Evolutionary conservation across 2,888 invertebrate species (phyloP), one percentile per base, ranked within the genome.

Genomic region (Drosophila affinis): DNA sequence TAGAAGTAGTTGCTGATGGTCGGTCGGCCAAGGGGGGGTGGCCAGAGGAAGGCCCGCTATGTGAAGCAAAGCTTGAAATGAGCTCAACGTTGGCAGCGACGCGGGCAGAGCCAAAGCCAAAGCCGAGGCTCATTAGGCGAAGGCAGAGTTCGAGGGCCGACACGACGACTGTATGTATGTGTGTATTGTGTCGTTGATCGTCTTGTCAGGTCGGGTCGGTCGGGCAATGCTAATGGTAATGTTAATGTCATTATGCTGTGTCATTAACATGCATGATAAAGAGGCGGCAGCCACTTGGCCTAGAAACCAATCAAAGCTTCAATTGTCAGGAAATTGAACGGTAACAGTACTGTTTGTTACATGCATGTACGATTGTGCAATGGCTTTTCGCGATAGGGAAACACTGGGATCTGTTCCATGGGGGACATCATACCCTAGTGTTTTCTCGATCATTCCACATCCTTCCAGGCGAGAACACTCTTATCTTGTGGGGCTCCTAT

Each of bases 191-290:
- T 27, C 80, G 80, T 77, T 70, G 51, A 44, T 51, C 70, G 29
- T 24, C 21, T 48, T 39, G 52, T 59, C 54, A 45, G 27, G 49
- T 34, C 62, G 62, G 45, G 49, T 34, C 62, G 62, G 45, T n/a
- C 39, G 39, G n/a, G 39, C 39, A 39, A 39, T 39, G 39, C 51
- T 73, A 71, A 62, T 72, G 39, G 48, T 73, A 71, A 62, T 72
- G 71, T 57, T 78, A 81, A 87, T 87, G 86, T 81, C 79, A 83
- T 89, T 83, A 87, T 88, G 87, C 72, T 77, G 72, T 78, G 78
- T 87, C 88, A 88, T 84, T 87, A 84, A 81, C 77, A 72, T 72
- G 72, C 77, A 71, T 69, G 62, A 54, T 58, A 72, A 65, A 61
- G 24, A 70, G 69, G 72, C 63, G 69, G 72, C 63, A 69, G 72